phyloP scores from a whole-genome alignment of 2,113 vertebrate species.

The Rhinopithecus roxellana region DNA sequence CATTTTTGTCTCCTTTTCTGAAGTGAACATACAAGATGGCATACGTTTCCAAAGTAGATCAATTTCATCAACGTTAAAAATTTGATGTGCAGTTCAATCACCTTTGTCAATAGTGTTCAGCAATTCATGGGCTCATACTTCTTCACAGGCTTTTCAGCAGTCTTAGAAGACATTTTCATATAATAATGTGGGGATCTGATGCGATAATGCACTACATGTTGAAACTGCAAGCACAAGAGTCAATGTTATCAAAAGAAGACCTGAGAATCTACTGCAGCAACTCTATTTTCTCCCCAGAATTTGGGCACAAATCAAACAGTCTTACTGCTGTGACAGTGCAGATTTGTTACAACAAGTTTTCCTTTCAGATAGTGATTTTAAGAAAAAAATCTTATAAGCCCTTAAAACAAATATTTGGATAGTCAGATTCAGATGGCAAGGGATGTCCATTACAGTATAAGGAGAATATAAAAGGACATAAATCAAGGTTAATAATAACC shows the following conservation, averaged over 20 bases:
- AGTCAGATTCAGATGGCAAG: background rate
- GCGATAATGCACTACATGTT: background rate
- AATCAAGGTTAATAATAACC: background rate
- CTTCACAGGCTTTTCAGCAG: background rate
- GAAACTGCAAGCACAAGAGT: background rate
- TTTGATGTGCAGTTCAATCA: background rate
- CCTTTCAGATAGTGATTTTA: background rate
- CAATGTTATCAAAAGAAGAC: background rate
- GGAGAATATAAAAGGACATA: background rate
- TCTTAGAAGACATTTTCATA: background rate
- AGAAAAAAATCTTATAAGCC: background rate
- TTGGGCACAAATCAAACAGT: background rate
- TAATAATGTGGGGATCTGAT: background rate
- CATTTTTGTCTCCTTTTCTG: constrained; percentile 22
- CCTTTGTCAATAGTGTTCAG: constrained; percentile 30
- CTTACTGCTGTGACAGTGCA: background rate
- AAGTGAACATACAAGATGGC: background rate
- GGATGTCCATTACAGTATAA: background rate
- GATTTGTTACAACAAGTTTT: background rate
- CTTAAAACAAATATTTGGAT: constrained; percentile 10
- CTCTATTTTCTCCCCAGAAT: background rate
- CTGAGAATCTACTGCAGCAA: background rate
- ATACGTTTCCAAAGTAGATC: constrained; percentile 34
- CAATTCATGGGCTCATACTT: background rate
- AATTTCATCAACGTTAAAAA: constrained; percentile 45